Evolutionary conservation across 2,888 invertebrate genomes (phyloP).

Genomic region (Theristus sp.): DNA sequence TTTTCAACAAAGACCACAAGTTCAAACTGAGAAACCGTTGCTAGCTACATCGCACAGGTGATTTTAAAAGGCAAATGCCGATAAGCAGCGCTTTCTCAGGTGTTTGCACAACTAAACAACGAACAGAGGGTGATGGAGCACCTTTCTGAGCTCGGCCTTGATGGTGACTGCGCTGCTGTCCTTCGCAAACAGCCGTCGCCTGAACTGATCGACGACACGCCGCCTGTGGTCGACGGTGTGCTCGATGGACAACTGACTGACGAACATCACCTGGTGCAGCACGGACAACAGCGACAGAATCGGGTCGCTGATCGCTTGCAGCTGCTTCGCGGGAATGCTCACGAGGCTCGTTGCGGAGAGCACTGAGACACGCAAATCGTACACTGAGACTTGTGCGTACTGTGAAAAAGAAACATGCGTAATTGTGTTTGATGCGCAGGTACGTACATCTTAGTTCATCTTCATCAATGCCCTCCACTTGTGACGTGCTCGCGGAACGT

Average conservation of each 20-base stretch:
- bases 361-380: neutral
- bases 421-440: too few relatives aligned
- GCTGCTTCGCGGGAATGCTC: neutral
- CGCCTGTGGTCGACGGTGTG: constrained; percentile 6
- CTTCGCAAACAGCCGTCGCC: constrained; percentile 11
- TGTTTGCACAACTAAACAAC: too few relatives aligned
- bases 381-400: constrained; percentile 5
- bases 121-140: too few relatives aligned
- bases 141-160: constrained; percentile 16
- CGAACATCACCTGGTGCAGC: constrained; percentile 12
- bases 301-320: constrained; percentile 13
- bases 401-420: constrained; percentile 7
- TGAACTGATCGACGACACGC: constrained; percentile 15
- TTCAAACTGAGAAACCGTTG: too few relatives aligned
- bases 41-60: too few relatives aligned
- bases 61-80: too few relatives aligned
- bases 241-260: constrained; percentile 3
- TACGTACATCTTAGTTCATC: neutral
- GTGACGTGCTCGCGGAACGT: neutral
- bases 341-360: neutral
- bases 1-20: too few relatives aligned
- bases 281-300: constrained; percentile 14
- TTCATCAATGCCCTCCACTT: neutral
- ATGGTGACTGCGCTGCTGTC: constrained; percentile 11
- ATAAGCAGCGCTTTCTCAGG: too few relatives aligned